Evolutionary conservation across 2,888 invertebrate genomes (phyloP), one percentile per base, ranked within the genome.

Genomic region (Hydraecia micacea): DNA sequence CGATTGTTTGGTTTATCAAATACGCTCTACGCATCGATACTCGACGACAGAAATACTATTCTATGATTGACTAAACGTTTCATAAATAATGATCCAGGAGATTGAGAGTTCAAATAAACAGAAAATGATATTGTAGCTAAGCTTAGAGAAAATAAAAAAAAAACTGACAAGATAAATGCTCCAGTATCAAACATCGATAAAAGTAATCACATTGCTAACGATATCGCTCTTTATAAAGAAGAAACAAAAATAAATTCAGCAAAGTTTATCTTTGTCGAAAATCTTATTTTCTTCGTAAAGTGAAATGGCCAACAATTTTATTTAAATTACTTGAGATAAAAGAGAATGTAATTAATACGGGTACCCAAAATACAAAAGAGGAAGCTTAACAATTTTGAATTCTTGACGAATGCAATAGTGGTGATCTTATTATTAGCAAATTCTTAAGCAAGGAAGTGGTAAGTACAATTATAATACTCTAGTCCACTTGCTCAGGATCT

Each of bases 391-490:
- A 70, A 77, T 76, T 77, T 65, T 65, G 28, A 77, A 62, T 42
- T 70, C 52, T 76, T 79, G 65, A 75, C 58, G 46, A 77, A 77
- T 79, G 60, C 77, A 79, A 77, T 83, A 77, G 85, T 46, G 21
- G 75, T 75, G 52, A 71, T 69, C 55, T 72, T 73, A 77, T 79
- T 70, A 77, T 79, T 79, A 74, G 49, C 80, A 89, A 90, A 89
- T 88, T 87, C 90, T 89, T 63, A 42, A 91, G 92, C 88, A 88
- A 88, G 89, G 89, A 90, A 73, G 49, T 90, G 89, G 88, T 90
- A 86, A 87, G 86, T 86, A 76, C 80, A 91, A 90, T 91, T 86
- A 76, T 80, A 91, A 90, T 91, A 91, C 91, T 89, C 87, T 90
- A 89, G 89, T 91, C 89, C 84, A 84, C 87, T 74, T 73, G 80